Evolutionary conservation across 53 echinoderm and acorn worm species (phyloP).

Genomic region (Echinometra lucunter): DNA sequence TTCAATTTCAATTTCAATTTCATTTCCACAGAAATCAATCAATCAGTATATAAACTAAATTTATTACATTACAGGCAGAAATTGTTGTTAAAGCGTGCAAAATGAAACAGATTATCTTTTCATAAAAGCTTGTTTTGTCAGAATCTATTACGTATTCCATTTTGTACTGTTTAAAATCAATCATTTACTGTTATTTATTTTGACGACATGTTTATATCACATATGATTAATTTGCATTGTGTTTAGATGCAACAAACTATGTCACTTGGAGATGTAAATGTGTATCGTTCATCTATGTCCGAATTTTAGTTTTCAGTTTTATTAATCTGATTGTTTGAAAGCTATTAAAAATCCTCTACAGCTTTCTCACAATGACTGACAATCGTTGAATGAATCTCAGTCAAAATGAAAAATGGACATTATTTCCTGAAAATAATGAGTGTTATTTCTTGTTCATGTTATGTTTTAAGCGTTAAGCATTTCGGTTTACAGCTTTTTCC

Average conservation of each 20-base stretch:
- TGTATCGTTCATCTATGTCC: neutral
- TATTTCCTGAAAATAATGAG: neutral
- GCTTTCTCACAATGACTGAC: neutral
- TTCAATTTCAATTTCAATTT: no score
- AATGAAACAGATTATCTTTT: no score
- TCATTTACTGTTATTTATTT: no score
- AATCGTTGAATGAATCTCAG: neutral
- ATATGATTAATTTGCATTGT: neutral
- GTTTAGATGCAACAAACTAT: neutral
- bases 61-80: no score
- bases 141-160: no score
- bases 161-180: no score
- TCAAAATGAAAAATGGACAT: neutral
- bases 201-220: neutral
- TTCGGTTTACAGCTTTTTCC: no score
- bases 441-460: neutral
- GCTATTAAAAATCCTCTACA: neutral
- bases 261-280: neutral
- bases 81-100: no score
- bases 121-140: no score
- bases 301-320: neutral
- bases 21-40: no score
- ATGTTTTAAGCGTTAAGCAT: neutral
- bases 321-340: neutral
- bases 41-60: no score